Conservation (phyloP, 2,113 vertebrate species). For the Chloropsis hardwickii region DNA sequence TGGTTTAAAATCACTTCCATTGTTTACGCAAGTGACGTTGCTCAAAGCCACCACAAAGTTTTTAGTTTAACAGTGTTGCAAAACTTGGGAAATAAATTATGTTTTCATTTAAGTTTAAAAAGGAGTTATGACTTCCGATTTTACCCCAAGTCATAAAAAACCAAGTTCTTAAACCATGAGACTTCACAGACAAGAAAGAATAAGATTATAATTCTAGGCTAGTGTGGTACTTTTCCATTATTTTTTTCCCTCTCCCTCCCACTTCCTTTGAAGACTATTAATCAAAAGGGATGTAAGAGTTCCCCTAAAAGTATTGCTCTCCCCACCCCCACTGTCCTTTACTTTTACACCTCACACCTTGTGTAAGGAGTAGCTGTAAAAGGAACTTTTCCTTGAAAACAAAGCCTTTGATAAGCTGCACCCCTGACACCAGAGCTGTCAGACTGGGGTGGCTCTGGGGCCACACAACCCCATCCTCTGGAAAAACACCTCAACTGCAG, state of each 20-base stretch:
- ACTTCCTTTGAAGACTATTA: not conserved
- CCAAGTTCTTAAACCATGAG: not conserved
- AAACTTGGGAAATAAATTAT: constrained; percentile 9
- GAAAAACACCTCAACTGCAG: accelerated
- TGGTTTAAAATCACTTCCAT: constrained; percentile 1
- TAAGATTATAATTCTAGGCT: not conserved
- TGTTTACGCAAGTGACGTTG: not conserved
- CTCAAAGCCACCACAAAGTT: not conserved
- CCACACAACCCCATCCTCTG: not conserved
- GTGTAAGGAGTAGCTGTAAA: not conserved
- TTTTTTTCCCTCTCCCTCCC: not conserved
- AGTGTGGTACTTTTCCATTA: not conserved
- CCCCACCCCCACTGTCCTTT: not conserved
- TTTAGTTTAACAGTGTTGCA: not conserved
- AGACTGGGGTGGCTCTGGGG: not conserved
- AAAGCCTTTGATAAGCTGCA: not conserved
- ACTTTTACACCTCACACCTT: not conserved
- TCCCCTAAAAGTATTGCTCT: not conserved
- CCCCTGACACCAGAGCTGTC: not conserved
- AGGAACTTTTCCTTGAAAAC: not conserved
- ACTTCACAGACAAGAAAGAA: not conserved
- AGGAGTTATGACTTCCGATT: not conserved
- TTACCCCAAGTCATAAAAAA: not conserved
- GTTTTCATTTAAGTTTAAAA: constrained; percentile 14
- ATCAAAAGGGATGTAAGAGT: not conserved